Evolutionary conservation across 2,888 invertebrate species (phyloP).

Genomic region (Agonopterix subpropinquella): DNA sequence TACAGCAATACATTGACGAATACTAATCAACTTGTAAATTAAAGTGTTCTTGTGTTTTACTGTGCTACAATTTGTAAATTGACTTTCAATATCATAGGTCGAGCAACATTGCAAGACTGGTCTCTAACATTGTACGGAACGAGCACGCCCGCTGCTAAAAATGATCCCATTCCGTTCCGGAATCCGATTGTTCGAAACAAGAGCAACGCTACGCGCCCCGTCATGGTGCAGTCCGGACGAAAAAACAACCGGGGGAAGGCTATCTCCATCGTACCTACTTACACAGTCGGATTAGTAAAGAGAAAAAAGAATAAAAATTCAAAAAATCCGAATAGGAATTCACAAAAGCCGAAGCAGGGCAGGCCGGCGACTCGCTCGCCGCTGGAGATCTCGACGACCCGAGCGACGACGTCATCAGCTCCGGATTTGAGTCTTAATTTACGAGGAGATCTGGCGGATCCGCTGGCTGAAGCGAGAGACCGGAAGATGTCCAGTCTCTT

Average conservation of each 20-base stretch:
- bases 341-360: conserved; percentile 69
- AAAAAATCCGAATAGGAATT: conserved; percentile 67
- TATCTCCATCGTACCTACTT: conserved; percentile 55
- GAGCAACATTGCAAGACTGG: conserved; percentile 94
- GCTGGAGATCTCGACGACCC: conserved; percentile 67
- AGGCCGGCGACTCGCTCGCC: conserved; percentile 73
- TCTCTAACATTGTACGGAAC: conserved; percentile 95
- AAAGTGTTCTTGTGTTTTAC: not conserved
- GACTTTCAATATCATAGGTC: conserved; percentile 76
- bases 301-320: conserved; percentile 75
- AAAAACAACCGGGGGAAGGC: conserved; percentile 59
- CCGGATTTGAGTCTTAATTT: conserved; percentile 62
- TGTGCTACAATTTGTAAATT: conserved; percentile 4
- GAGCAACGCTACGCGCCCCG: conserved; percentile 60
- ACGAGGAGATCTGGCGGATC: conserved; percentile 54
- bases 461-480: conserved; percentile 58
- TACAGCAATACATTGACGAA: no score
- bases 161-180: conserved; percentile 75
- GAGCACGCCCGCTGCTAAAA: conserved; percentile 77
- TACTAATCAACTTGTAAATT: not conserved
- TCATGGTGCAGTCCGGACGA: conserved; percentile 56
- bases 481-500: conserved; percentile 81
- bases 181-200: conserved; percentile 60
- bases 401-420: conserved; percentile 34
- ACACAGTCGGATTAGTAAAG: conserved; percentile 64